Evolutionary conservation across 2,797 vertebrate species (phyloP), one percentile per base, ranked within the genome.

Genomic region (Cuculus canorus): DNA sequence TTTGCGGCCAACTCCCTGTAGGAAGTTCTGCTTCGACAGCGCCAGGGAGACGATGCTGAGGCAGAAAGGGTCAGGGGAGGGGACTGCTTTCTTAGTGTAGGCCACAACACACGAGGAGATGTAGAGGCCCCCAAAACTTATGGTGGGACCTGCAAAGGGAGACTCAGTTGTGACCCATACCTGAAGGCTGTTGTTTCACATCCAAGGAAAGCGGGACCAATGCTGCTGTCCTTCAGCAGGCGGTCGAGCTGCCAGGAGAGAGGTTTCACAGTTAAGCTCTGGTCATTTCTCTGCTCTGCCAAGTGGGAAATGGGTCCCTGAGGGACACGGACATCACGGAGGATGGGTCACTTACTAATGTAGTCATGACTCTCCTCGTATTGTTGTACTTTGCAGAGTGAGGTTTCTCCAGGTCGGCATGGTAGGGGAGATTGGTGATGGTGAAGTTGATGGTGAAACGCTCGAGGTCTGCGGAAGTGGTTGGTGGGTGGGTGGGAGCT

Each of bases 341-440:
- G n/a, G n/a, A n/a, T n/a, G n/a, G n/a, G n/a, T n/a, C n/a, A n/a
- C 39, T 39, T 10, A 39, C 39, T 39, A 39, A 39, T 39, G 39
- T 39, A 39, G 39, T 39, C 39, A 39, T 39, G 39, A 39, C 39
- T 39, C 39, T 39, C 39, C 39, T n/a, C n/a, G 93, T 96, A 8
- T 43, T 2, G 11, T 21, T 93, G 91, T 93, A 96, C 57, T 50
- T 88, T 3, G 18, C 27, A 2, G 97, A 96, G 45, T 43, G 27
- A 2, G 88, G 86, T 9, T 24, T 45, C 3, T 53, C 60, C 94
- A 97, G 91, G 52, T 96, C 93, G 14, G 94, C 47, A 4, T n/a
- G 76, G 79, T 96, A 96, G 30, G 10, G 47, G 43, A 97, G 43
- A 27, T 96, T 97, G 82, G 97, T 97, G 89, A 95, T 79, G 64